Base-by-base conservation (phyloP, 2,113 vertebrate genomes). In the Caranx ignobilis region DNA sequence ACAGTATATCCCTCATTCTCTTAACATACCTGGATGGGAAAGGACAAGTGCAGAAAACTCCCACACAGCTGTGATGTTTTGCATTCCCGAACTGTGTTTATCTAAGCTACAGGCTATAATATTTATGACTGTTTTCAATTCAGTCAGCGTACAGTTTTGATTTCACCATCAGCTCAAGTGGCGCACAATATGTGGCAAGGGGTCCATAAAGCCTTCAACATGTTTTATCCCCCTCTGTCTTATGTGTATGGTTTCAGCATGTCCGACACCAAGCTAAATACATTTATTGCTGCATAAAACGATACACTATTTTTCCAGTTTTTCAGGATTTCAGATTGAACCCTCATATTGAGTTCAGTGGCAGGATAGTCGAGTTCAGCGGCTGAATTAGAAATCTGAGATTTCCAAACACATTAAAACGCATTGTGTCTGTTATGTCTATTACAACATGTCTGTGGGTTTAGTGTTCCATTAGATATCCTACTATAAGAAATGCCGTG, bases 111-210 rank as follows among this genome's bases (percentile, higher is more conserved):
- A 76, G 69, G 70, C 61, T 60, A 2, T 60, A n/a, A 77, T 80
- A 86, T 89, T 91, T 88, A 85, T 80, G 77, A 55, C 67, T 79
- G 45, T 81, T 87, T 78, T 83, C 63, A 71, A 90, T 82, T 79
- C 80, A 79, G 34, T 83, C 63, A 83, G 78, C 70, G 52, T 79
- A 26, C 75, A 59, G 81, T 87, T 91, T 75, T 86, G 66, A 88
- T 90, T 92, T 91, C 81, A 75, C 78, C 77, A 65, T 82, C 68
- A 72, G 79, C 82, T 77, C 52, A 67, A 83, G 60, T 77, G 75
- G 67, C 74, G 63, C 54, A 79, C 77, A 68, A 64, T 83, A 50
- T 68, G 86, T 84, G 78, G 66, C 74, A 26, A 81, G 75, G 73
- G 83, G 15, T 87, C 81, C 71, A 77, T 86, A 85, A 91, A 88